Conservation (phyloP, 2,113 vertebrate genomes). For the Sciurus niger region DNA sequence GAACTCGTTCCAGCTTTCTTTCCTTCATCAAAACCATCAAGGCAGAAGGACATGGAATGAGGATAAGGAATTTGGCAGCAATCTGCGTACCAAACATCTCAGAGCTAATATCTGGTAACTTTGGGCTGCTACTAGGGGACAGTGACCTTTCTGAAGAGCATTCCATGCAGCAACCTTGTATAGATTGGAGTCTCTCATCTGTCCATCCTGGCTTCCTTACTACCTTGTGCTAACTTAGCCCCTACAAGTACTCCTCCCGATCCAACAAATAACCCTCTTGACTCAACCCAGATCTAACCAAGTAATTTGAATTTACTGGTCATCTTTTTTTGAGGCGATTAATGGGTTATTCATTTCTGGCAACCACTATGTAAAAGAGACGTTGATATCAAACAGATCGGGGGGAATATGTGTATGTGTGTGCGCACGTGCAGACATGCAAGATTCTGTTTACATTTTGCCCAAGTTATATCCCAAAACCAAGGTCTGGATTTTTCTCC, state of each 20-base stretch:
- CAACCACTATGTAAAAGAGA: slow-evolving; percentile 79
- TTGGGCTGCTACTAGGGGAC: not conserved
- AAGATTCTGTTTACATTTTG: slow-evolving; percentile 76
- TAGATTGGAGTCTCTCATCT: slow-evolving; percentile 42
- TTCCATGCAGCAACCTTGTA: not conserved
- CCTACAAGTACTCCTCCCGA: slow-evolving; percentile 78
- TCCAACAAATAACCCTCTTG: slow-evolving; percentile 80
- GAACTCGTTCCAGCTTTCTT: not conserved
- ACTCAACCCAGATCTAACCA: slow-evolving; percentile 82
- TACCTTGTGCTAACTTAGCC: slow-evolving; percentile 76
- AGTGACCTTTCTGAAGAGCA: not conserved
- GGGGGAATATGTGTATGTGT: slow-evolving; percentile 6
- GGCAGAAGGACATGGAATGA: not conserved
- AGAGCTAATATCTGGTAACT: not conserved
- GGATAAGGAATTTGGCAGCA: not conserved
- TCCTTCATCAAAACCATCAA: not conserved
- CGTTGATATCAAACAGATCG: slow-evolving; percentile 74
- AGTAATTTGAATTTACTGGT: slow-evolving; percentile 87
- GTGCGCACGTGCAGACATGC: not conserved
- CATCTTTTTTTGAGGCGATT: slow-evolving; percentile 86
- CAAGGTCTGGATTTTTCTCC: slow-evolving; percentile 58
- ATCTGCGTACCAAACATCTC: not conserved
- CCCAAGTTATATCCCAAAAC: slow-evolving; percentile 71
- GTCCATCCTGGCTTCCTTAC: slow-evolving; percentile 46
- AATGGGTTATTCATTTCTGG: slow-evolving; percentile 84